Percentiles rank a stretch among this genome's conserved stretches.
Evolutionary conservation across 2,113 vertebrate species (phyloP).

Genomic region (Thalassarche chlororhynchos): DNA sequence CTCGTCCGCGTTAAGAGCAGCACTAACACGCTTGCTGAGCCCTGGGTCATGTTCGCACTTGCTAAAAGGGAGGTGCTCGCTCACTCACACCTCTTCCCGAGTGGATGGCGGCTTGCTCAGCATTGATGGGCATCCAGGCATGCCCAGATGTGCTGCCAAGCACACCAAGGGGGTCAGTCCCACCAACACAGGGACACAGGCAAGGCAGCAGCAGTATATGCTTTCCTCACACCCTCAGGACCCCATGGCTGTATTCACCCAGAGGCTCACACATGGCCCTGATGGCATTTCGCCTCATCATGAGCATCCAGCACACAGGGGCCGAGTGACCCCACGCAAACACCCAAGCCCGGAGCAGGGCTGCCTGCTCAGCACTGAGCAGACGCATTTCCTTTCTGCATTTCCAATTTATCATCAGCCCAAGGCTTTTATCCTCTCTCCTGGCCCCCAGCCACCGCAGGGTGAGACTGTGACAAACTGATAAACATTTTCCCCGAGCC

Average conservation of each 20-base stretch:
- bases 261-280: rapidly evolving
- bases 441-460: not conserved
- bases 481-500: not conserved
- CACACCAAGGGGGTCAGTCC: rapidly evolving
- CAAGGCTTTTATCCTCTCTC: not conserved
- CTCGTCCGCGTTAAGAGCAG: rapidly evolving
- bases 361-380: not conserved
- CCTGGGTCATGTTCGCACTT: not conserved
- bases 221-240: not conserved
- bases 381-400: not conserved
- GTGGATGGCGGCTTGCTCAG: not conserved
- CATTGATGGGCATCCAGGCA: not conserved
- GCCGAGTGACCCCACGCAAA: not conserved
- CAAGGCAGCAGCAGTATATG: not conserved
- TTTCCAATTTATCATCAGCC: not conserved
- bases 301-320: not conserved
- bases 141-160: not conserved
- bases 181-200: rapidly evolving
- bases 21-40: not conserved
- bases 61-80: not conserved
- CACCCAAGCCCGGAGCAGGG: not conserved
- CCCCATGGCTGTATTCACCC: not conserved
- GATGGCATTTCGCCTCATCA: not conserved
- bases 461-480: constrained; percentile 16
- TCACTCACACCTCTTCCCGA: rapidly evolving